phyloP scores from a whole-genome alignment of 2,888 invertebrate species.

The Dynastes grantii region DNA sequence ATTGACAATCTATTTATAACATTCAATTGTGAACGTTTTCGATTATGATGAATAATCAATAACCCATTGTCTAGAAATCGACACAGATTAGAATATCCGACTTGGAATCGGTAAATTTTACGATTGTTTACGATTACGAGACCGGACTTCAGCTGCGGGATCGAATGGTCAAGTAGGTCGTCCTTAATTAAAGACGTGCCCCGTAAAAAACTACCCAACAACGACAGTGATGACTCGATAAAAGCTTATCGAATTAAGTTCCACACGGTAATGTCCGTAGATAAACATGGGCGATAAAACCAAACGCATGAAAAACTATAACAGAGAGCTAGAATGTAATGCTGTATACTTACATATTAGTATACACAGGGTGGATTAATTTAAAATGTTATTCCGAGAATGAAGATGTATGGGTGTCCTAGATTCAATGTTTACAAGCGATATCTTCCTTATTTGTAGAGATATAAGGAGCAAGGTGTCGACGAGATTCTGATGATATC shows the following conservation, averaged over 20 bases:
- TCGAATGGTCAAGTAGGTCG: conserved; percentile 8
- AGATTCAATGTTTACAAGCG: too few relatives aligned
- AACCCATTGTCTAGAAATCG: conserved; percentile 9
- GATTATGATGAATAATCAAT: conserved; percentile 5
- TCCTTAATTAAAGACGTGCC: conserved; percentile 13
- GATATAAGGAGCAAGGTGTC: too few relatives aligned
- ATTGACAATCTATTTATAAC: too few relatives aligned
- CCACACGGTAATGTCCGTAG: conserved; percentile 6
- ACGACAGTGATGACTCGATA: conserved; percentile 14
- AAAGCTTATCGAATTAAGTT: conserved; percentile 29
- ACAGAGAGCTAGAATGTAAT: background rate
- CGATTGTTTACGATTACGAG: conserved; percentile 14
- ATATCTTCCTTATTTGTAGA: too few relatives aligned
- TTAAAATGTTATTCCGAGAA: too few relatives aligned
- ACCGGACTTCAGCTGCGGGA: background rate
- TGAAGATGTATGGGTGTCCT: too few relatives aligned
- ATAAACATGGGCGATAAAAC: conserved; percentile 4
- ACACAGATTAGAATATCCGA: conserved; percentile 4
- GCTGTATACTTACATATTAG: too few relatives aligned
- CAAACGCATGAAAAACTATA: background rate
- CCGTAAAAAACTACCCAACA: too few relatives aligned
- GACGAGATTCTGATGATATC: too few relatives aligned
- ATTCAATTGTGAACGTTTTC: background rate
- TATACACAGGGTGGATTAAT: too few relatives aligned
- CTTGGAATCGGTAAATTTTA: background rate